A percentile compares a stretch with the other conserved stretches of the same genome.
Conservation (phyloP, 2,888 invertebrate species). For the Tillus elongatus region DNA sequence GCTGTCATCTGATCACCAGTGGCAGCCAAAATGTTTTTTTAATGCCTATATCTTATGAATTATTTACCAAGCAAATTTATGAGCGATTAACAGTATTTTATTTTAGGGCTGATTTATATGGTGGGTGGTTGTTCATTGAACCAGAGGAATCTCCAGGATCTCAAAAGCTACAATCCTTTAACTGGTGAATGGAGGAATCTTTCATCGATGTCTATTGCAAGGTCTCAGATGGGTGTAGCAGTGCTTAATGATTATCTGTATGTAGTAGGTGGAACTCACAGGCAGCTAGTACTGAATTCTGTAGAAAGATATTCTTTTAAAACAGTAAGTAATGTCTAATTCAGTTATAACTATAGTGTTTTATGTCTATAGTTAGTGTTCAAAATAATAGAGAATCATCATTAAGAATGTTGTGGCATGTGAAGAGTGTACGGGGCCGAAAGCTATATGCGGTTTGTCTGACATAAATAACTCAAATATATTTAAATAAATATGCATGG, state of each 20-base stretch:
- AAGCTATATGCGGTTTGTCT: too few relatives aligned
- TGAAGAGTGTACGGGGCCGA: too few relatives aligned
- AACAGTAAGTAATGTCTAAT: slow-evolving; percentile 46
- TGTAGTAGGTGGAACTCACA: slow-evolving; percentile 82
- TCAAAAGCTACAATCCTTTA: slow-evolving; percentile 71
- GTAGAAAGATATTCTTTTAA: slow-evolving; percentile 78
- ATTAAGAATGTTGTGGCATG: too few relatives aligned
- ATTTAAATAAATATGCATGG: too few relatives aligned
- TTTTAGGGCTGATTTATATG: slow-evolving; percentile 72
- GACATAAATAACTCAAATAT: too few relatives aligned
- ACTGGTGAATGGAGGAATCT: slow-evolving; percentile 71
- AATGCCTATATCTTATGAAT: neutral
- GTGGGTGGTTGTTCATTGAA: slow-evolving; percentile 83
- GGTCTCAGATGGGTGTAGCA: slow-evolving; percentile 86
- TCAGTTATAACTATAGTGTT: too few relatives aligned
- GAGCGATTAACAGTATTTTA: slow-evolving; percentile 9
- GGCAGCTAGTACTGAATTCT: slow-evolving; percentile 67
- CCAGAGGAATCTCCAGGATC: slow-evolving; percentile 69
- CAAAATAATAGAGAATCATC: too few relatives aligned
- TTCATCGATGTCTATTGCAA: slow-evolving; percentile 67
- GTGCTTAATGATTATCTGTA: slow-evolving; percentile 75
- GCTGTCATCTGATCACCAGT: too few relatives aligned
- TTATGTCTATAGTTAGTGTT: too few relatives aligned
- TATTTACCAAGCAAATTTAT: slow-evolving; percentile 4
- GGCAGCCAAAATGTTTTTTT: too few relatives aligned